phyloP scores from a whole-genome alignment of 1,140 invertebrate genomes.

The Cepaea nemoralis region DNA sequence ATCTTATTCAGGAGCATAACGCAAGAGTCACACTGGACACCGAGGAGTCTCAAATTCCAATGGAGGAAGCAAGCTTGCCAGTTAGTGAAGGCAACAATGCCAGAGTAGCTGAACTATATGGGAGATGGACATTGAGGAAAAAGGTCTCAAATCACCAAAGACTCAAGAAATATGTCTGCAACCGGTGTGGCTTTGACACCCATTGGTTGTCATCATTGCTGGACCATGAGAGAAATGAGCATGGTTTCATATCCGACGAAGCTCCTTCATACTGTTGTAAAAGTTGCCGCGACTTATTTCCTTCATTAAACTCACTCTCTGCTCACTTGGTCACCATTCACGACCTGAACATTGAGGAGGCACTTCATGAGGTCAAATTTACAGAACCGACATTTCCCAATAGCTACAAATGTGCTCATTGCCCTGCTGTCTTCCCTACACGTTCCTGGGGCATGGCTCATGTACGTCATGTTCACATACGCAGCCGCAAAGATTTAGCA shows the following conservation, averaged over 20 bases:
- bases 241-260: conserved; percentile 51
- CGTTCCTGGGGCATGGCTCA: conserved; percentile 54
- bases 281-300: conserved; percentile 66
- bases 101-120: conserved; percentile 45
- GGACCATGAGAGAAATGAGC: conserved; percentile 85
- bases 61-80: conserved; percentile 29
- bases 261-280: conserved; percentile 58
- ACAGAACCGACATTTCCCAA: conserved; percentile 51
- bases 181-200: conserved; percentile 89
- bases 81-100: conserved; percentile 38
- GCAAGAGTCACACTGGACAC: conserved; percentile 66
- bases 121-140: conserved; percentile 50
- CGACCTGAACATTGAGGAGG: conserved; percentile 36
- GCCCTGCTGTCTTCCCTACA: conserved; percentile 68
- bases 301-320: conserved; percentile 65
- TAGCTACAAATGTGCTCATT: conserved; percentile 73
- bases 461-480: conserved; percentile 50
- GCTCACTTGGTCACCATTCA: conserved; percentile 61
- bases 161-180: conserved; percentile 86
- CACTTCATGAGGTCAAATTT: conserved; percentile 30
- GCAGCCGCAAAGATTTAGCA: conserved; percentile 29
- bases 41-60: conserved; percentile 43
- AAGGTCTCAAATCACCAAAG: conserved; percentile 43
- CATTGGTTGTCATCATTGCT: conserved; percentile 89
- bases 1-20: conserved; percentile 75